These are phyloP conservation scores for Isurus oxyrinchus DNA, from an alignment of 2,113 vertebrate genomes.

Conservation along the genomic window DNA sequence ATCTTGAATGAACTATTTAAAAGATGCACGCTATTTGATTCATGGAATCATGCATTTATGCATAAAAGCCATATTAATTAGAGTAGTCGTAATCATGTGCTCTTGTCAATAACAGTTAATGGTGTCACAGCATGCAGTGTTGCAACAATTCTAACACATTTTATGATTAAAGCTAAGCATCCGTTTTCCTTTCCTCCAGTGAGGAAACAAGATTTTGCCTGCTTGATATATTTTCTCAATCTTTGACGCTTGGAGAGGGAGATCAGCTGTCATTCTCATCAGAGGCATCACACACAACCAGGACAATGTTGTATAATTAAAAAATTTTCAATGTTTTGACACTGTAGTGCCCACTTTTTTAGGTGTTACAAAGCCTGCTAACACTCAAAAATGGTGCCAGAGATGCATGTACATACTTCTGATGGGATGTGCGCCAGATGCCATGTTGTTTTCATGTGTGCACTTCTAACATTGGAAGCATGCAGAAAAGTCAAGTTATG, in stretches of 20 bases:
- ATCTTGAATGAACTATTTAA: not conserved
- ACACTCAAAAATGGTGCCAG: not conserved
- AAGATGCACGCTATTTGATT: not conserved
- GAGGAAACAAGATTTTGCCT: not conserved
- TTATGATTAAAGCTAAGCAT: not conserved
- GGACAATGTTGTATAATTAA: too few relatives aligned
- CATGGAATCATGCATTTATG: not conserved
- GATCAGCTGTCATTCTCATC: not conserved
- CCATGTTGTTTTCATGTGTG: not conserved
- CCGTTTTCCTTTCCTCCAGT: not conserved
- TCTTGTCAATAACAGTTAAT: not conserved
- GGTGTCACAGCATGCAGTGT: not conserved
- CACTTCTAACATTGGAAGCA: not conserved
- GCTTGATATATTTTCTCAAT: not conserved
- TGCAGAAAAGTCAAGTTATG: not conserved
- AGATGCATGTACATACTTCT: not conserved
- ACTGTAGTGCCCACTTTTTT: not conserved
- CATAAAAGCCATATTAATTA: not conserved
- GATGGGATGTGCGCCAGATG: not conserved
- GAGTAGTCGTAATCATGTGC: not conserved
- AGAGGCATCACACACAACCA: not conserved
- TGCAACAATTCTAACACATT: slow-evolving; percentile 14
- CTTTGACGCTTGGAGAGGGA: not conserved
- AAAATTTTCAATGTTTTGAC: not conserved
- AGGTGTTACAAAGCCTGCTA: not conserved